Base-by-base conservation (phyloP, 2,888 invertebrate species). In the Horisme vitalbata region DNA sequence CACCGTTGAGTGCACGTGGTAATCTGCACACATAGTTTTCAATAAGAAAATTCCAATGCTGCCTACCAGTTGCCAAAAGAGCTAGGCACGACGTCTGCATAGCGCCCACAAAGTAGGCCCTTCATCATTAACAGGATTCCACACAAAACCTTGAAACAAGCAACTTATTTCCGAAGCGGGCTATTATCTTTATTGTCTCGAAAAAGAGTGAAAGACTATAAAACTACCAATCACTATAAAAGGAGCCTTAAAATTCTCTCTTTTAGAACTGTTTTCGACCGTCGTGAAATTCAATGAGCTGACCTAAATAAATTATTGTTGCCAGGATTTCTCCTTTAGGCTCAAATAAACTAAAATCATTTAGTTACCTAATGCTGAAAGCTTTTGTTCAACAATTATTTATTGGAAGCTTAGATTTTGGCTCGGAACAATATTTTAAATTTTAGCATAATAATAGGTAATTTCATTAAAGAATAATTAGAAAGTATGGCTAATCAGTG, bases 191-290 rank as follows among this genome's bases (percentile, higher is more conserved):
- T 53, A 53, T 49, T 51, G 41, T 43, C 46, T 41, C 20, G 46
- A 38, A 41, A 53, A 46, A 38, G 45, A 47, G 46, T 44, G 38
- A 51, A 51, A 41, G 26, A 14, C 51, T 21, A 51, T 53, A 53
- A 52, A 52, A 52, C 47, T 45, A 48, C 45, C 51, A 49, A 56
- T 56, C 51, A 48, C 53, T 37, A 44, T 57, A 54, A 57, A 54
- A 54, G 11, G 30, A 37, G 34, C 28, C 52, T 57, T 49, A 50
- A 52, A 52, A 47, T 43, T 45, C 30, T 27, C 36, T 44, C 44
- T 26, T 43, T 45, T 41, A 50, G 41, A 41, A 33, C 37, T 45
- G 50, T 51, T 50, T 45, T 45, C 28, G 41, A 28, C 32, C 35
- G 38, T 52, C 55, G 41, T 53, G 41, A 55, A 55, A 57, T 55